Evolutionary conservation across 2,888 invertebrate genomes (phyloP).

Genomic region (Trachelus tabidus): DNA sequence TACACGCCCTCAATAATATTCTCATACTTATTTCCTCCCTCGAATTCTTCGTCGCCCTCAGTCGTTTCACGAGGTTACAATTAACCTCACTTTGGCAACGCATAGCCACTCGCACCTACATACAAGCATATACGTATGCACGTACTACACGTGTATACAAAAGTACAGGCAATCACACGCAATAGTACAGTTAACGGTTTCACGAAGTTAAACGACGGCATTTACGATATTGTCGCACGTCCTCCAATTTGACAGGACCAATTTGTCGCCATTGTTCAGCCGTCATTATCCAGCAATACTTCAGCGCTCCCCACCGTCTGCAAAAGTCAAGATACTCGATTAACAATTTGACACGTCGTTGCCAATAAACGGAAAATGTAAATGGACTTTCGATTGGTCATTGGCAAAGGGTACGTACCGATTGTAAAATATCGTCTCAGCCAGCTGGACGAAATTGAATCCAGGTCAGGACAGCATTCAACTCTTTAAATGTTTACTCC

Average conservation of each 20-base stretch:
- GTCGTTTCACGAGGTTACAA: not conserved
- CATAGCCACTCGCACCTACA: not conserved
- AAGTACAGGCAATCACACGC: not conserved
- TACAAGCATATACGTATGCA: not conserved
- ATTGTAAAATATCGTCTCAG: not conserved
- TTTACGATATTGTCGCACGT: not conserved
- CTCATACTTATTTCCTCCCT: not conserved
- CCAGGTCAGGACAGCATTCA: not conserved
- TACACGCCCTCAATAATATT: not conserved
- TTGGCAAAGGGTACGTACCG: not conserved
- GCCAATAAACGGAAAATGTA: not conserved
- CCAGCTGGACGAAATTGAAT: not conserved
- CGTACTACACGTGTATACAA: not conserved
- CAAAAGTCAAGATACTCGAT: not conserved
- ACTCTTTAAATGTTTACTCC: not conserved
- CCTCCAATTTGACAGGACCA: slow-evolving; percentile 14
- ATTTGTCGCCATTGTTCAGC: slow-evolving; percentile 12
- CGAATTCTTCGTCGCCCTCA: too few relatives aligned
- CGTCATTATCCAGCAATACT: not conserved
- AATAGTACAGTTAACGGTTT: not conserved
- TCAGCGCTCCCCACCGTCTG: not conserved
- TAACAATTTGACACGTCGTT: not conserved
- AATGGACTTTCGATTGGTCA: not conserved
- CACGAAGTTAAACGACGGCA: not conserved
- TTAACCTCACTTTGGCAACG: not conserved